Evolutionary conservation across 2,797 vertebrate genomes (phyloP).

Genomic region (Sternarchorhynchus goeldii): DNA sequence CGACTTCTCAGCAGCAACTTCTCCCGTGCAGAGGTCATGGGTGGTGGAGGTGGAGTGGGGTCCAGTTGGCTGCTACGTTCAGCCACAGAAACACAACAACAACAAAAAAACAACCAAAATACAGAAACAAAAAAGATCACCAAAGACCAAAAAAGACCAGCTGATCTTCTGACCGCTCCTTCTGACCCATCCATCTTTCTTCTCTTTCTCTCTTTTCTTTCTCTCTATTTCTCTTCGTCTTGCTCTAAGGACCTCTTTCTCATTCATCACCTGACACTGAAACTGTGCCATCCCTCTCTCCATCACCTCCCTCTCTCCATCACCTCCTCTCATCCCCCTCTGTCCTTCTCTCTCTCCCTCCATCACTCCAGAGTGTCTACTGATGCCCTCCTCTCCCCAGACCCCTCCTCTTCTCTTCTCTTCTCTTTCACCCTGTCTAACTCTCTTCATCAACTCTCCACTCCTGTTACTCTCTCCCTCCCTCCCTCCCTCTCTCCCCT

Average conservation of each 20-base stretch:
- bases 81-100: slow-evolving; percentile 11
- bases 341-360: slow-evolving; percentile 37
- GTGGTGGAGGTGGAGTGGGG: background rate
- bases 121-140: no score
- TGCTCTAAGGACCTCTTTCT: slow-evolving; percentile 55
- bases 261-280: slow-evolving; percentile 28
- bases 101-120: no score
- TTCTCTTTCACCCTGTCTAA: slow-evolving; percentile 58
- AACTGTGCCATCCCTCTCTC: slow-evolving; percentile 26
- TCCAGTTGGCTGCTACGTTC: background rate
- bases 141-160: background rate
- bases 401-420: slow-evolving; percentile 47
- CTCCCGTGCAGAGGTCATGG: slow-evolving; percentile 5
- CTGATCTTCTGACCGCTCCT: slow-evolving; percentile 40
- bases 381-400: slow-evolving; percentile 56
- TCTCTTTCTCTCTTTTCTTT: slow-evolving; percentile 51
- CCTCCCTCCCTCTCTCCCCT: slow-evolving; percentile 18
- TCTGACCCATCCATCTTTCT: slow-evolving; percentile 7
- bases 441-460: slow-evolving; percentile 55
- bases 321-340: slow-evolving; percentile 37
- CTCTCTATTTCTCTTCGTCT: slow-evolving; percentile 61
- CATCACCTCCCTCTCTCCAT: slow-evolving; percentile 50
- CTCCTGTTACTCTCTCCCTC: slow-evolving; percentile 33
- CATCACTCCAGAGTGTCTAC: slow-evolving; percentile 60
- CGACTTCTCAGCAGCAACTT: background rate